Evolutionary conservation across 1,140 invertebrate genomes (phyloP), one percentile per base, ranked within the genome.

Genomic region (Drosophila takahashii): DNA sequence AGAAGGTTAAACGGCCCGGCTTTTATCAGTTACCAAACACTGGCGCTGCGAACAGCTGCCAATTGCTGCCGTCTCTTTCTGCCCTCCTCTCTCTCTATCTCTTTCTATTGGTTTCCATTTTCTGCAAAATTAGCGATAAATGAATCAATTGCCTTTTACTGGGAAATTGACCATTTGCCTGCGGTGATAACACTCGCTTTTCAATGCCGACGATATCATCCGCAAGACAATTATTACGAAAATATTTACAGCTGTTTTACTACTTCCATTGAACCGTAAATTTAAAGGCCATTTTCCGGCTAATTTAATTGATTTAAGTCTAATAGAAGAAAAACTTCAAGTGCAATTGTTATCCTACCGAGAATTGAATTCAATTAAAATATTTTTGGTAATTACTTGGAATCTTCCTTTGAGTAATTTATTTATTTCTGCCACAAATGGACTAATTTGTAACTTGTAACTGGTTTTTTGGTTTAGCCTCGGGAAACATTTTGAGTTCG

Each of bases 101-200:
- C 10, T n/a, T 32, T 44, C 32, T 36, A n/a, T 11, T 22, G 27
- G 32, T 36, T 65, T 65, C 45, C 22, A 52, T 44, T 65, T 67
- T 65, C 60, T 50, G 60, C 60, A 65, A 66, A 67, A 67, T 67
- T 67, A 65, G 45, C 45, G 36, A 44, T 67, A 65, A 67, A 52
- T 29, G 45, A 51, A 67, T 67, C 64, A 64, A 65, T 67, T 67
- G 22, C 34, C 15, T 42, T 51, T 67, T 42, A 65, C 47, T 65
- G 60, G 64, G 36, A 65, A 50, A 52, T 29, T 29, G 45, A 52
- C 36, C 45, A 61, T 32, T 62, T 62, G 57, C 58, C 62, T 62
- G 9, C 18, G 27, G 54, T 10, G 59, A 62, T 59, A 62, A 61
- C 15, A 41, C 16, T 9, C 0, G 6, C 26, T 58, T 41, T 39